Evolutionary conservation across 2,797 vertebrate species (phyloP).

Genomic region (Hirundo rustica): DNA sequence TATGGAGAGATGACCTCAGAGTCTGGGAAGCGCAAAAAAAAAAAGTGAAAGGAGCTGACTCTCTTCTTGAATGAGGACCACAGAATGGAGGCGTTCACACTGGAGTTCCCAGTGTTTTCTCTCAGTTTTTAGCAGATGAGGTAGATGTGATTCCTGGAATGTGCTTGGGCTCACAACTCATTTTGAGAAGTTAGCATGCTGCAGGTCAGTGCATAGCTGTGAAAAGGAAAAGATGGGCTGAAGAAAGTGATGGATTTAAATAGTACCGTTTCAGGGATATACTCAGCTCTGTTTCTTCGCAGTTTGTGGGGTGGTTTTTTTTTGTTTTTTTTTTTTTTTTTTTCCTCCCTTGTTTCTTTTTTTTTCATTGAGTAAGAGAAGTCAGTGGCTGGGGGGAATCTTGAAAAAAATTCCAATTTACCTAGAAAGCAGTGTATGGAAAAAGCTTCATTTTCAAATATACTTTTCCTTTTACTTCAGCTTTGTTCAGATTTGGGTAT

Average conservation of each 20-base stretch:
- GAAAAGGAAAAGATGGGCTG: background rate
- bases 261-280: background rate
- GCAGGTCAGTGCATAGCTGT: background rate
- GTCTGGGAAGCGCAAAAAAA: constrained; percentile 43
- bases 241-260: background rate
- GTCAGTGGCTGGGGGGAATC: background rate
- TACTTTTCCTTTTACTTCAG: background rate
- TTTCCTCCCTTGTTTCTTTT: background rate
- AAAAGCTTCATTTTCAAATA: background rate
- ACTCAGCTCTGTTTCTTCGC: background rate
- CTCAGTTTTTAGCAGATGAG: background rate
- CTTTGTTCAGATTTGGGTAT: background rate
- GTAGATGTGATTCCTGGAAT: background rate
- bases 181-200: background rate
- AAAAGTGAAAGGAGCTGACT: background rate
- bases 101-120: background rate
- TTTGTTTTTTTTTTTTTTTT: too few relatives aligned
- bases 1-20: constrained; percentile 28
- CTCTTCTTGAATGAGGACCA: background rate
- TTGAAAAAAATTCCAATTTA: background rate
- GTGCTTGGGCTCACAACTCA: background rate
- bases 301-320: too few relatives aligned
- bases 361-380: background rate
- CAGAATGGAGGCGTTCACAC: background rate
- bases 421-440: background rate